Evolutionary conservation across 2,113 vertebrate genomes (phyloP), one percentile per base, ranked within the genome.

Genomic region (Romanogobio albipinnatus): DNA sequence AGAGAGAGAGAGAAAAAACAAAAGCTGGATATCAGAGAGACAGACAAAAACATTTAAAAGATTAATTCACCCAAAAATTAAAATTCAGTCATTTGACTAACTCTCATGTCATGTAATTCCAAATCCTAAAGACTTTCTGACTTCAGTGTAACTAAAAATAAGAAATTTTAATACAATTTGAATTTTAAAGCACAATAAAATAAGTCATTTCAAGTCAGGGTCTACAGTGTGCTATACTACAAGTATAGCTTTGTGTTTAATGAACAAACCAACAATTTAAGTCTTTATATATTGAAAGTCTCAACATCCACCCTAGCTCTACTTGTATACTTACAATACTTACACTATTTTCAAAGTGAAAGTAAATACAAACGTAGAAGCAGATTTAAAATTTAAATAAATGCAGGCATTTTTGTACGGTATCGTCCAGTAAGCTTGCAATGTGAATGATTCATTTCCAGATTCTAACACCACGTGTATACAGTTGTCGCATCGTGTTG

Each of bases 1-100:
- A 82, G 84, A 86, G 88, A 87, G 86, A 80, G 82, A 82, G 84
- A 85, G 88, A 13, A 9, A 68, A 19, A 68, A 15, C 7, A 15
- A 68, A 13, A 51, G 49, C 47, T 49, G 47, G 11, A 1, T 3
- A 2, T 14, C 14, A 53, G 49, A 53, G 49, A 53, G 49, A 53
- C 10, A 87, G 85, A 83, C 29, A 29, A 29, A 29, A 29, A 29
- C 29, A 29, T 15, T 68, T 68, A 68, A 68, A 36, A 19, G 7
- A 36, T 68, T 36, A 68, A 7, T 9, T 8, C 6, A 17, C 8
- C 3, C 14, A 19, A 36, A 68, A 68, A 9, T 36, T 3, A 2
- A 4, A 36, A 68, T 36, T 36, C 1, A 36, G 29, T 68, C 14
- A 71, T 71, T 71, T 45, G 45, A 45, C 9, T 71, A 10, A 39